These are phyloP conservation scores for Bugulina stolonifera DNA, from an alignment of 2,888 invertebrate genomes.

Conservation along the genomic window DNA sequence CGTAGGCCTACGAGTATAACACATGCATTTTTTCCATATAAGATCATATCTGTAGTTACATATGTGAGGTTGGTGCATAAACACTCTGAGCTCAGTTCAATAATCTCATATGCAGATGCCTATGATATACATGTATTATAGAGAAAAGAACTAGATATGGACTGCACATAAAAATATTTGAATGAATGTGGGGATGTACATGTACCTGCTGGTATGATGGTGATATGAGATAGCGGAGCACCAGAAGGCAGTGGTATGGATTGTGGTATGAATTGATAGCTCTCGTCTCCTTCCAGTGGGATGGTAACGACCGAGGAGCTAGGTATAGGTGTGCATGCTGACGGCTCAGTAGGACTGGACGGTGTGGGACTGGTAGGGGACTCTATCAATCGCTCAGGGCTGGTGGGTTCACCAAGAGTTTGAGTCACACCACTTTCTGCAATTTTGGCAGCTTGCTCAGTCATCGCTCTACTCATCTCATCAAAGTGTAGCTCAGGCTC, in stretches of 20 bases:
- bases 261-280: neutral
- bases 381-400: neutral
- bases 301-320: conserved; percentile 1
- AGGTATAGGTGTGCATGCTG: neutral
- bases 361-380: conserved; percentile 18
- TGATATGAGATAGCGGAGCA: neutral
- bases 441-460: neutral
- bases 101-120: too few species aligned
- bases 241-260: too few species aligned
- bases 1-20: too few species aligned
- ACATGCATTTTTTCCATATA: too few species aligned
- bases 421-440: neutral
- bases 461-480: conserved; percentile 13
- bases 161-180: too few species aligned
- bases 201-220: neutral
- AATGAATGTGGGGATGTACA: too few species aligned
- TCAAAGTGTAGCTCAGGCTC: conserved; percentile 24
- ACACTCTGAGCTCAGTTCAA: too few species aligned
- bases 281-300: neutral
- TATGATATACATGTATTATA: too few species aligned
- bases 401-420: neutral
- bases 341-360: conserved; percentile 7
- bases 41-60: too few species aligned
- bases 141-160: too few species aligned
- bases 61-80: too few species aligned